These are phyloP conservation scores for Chamaetylas fuelleborni DNA, from an alignment of 2,113 vertebrate species.

Conservation along the genomic window DNA sequence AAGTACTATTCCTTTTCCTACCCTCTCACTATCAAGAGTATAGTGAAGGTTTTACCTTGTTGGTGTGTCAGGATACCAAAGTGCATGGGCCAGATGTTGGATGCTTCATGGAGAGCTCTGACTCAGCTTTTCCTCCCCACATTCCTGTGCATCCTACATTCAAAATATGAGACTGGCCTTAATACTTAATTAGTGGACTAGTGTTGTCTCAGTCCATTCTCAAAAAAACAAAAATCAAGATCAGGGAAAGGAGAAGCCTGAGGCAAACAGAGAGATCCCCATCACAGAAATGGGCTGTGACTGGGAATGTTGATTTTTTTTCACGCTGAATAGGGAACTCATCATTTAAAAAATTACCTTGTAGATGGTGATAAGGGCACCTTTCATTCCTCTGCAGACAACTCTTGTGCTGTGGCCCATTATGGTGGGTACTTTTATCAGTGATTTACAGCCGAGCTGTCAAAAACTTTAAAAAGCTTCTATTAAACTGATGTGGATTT, in stretches of 20 bases:
- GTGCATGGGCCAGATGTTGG: neutral
- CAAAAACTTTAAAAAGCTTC: constrained; percentile 32
- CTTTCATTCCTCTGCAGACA: constrained; percentile 25
- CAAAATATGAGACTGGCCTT: neutral
- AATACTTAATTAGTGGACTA: neutral
- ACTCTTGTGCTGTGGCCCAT: neutral
- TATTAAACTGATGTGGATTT: neutral
- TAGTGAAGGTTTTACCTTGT: neutral
- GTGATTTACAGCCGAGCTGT: constrained; percentile 15
- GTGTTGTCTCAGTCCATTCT: neutral
- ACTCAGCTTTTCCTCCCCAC: neutral
- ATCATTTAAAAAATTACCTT: constrained; percentile 40
- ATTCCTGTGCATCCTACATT: neutral
- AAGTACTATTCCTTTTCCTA: neutral
- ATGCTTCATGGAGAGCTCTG: neutral
- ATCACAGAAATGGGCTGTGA: neutral
- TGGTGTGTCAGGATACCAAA: neutral
- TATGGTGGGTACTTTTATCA: constrained; percentile 7
- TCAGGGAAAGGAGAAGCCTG: neutral
- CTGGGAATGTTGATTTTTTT: neutral
- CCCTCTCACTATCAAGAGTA: neutral
- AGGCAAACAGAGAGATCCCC: neutral
- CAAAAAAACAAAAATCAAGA: neutral
- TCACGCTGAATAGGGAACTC: neutral
- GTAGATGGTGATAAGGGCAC: constrained; percentile 41